These are phyloP conservation scores for Argya squamiceps DNA, from an alignment of 2,797 vertebrate genomes.

Conservation along the genomic window DNA sequence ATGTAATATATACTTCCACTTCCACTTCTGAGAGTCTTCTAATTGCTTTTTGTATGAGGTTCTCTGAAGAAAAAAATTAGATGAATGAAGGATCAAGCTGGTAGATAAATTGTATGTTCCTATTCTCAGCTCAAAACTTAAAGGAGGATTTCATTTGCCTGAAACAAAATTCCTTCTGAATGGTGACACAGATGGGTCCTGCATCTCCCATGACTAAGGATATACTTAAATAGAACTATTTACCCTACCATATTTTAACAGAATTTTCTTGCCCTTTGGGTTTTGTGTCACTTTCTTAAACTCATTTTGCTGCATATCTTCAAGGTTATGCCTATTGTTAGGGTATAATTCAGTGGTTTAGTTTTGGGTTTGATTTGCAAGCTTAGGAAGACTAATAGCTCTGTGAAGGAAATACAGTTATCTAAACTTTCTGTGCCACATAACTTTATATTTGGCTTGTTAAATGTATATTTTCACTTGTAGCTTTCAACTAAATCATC, in stretches of 20 bases:
- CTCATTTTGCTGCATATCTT: neutral
- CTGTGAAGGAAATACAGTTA: neutral
- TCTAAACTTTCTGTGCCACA: neutral
- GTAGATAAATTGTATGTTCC: neutral
- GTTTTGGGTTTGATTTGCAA: neutral
- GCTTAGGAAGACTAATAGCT: neutral
- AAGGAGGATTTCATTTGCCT: neutral
- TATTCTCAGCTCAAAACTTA: neutral
- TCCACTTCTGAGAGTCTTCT: neutral
- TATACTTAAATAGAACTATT: neutral
- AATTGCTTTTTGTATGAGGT: neutral
- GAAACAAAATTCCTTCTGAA: neutral
- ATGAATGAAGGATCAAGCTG: neutral
- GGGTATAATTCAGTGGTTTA: neutral
- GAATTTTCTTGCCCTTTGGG: neutral
- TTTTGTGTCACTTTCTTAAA: neutral
- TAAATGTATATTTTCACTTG: neutral
- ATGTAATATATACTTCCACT: neutral
- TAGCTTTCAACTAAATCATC: neutral
- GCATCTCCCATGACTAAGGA: neutral
- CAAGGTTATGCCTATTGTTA: neutral
- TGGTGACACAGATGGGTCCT: neutral
- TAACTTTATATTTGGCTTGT: neutral
- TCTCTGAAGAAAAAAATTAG: neutral
- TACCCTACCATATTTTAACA: neutral